A percentile compares a stretch with the other conserved stretches of the same genome.
These are phyloP conservation scores for Acrocephalus arundinaceus DNA, from an alignment of 2,113 vertebrate species.

Conservation along the genomic window DNA sequence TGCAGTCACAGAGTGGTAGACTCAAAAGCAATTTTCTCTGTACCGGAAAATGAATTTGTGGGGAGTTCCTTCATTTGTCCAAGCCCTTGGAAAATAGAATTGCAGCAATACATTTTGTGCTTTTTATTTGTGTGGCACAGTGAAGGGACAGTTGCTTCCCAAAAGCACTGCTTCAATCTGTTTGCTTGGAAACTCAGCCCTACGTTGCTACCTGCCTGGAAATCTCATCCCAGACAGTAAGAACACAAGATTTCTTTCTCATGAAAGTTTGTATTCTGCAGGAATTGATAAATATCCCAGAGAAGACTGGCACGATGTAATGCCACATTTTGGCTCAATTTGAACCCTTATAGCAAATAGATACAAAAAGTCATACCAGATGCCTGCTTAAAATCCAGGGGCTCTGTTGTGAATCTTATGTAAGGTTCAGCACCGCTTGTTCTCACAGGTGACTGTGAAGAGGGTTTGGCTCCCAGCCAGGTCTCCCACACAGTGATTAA, in stretches of 20 bases:
- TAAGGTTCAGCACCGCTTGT: slow-evolving; percentile 55
- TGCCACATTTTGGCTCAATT: background rate
- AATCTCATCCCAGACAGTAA: background rate
- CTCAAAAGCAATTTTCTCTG: slow-evolving; percentile 33
- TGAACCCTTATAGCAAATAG: slow-evolving; percentile 31
- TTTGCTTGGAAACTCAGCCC: background rate
- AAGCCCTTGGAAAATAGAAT: slow-evolving; percentile 14
- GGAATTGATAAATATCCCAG: background rate
- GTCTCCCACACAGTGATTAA: slow-evolving; percentile 70
- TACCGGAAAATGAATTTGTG: background rate
- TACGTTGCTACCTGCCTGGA: background rate
- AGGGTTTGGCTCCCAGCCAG: slow-evolving; percentile 70
- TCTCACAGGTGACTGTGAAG: slow-evolving; percentile 57
- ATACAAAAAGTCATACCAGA: slow-evolving; percentile 51
- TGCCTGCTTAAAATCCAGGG: slow-evolving; percentile 64
- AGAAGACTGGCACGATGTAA: background rate
- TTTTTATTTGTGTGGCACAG: background rate
- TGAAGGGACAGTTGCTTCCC: background rate
- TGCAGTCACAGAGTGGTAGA: background rate
- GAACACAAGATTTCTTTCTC: background rate
- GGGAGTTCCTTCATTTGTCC: background rate
- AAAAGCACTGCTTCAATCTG: background rate
- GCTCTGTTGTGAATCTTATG: slow-evolving; percentile 55
- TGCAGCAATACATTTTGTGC: background rate
- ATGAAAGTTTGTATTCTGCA: background rate